phyloP scores from a whole-genome alignment of 2,888 invertebrate genomes.

The Mythimna loreyi region DNA sequence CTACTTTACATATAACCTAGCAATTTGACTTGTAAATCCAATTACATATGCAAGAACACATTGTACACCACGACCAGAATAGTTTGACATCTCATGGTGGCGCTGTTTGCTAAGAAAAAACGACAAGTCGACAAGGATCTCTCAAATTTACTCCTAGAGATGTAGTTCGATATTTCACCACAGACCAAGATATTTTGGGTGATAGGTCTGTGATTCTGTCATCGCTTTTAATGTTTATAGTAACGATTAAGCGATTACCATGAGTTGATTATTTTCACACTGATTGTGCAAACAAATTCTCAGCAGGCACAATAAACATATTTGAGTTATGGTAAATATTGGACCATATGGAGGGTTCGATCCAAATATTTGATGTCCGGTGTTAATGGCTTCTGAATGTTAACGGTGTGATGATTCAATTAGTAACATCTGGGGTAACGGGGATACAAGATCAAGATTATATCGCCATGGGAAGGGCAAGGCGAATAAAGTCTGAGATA shows the following conservation, averaged over 20 bases:
- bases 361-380: conserved; percentile 42
- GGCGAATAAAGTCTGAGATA: no score
- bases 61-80: conserved; percentile 34
- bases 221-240: conserved; percentile 54
- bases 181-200: conserved; percentile 18
- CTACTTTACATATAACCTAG: conserved; percentile 49
- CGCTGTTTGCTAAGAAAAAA: background rate
- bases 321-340: conserved; percentile 48
- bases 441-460: conserved; percentile 3
- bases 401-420: conserved; percentile 28
- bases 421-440: conserved; percentile 20
- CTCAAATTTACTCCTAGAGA: background rate
- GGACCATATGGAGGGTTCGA: conserved; percentile 40
- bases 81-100: conserved; percentile 1
- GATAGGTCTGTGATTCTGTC: conserved; percentile 51
- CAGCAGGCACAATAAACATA: conserved; percentile 52
- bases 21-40: conserved; percentile 64
- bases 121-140: no score
- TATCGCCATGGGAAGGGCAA: background rate
- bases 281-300: conserved; percentile 49
- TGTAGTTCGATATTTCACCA: conserved; percentile 7
- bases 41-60: conserved; percentile 60
- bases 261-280: conserved; percentile 58
- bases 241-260: conserved; percentile 54
- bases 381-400: conserved; percentile 35